Evolutionary conservation across 2,797 vertebrate species (phyloP).

Genomic region (Lepus townsendii): DNA sequence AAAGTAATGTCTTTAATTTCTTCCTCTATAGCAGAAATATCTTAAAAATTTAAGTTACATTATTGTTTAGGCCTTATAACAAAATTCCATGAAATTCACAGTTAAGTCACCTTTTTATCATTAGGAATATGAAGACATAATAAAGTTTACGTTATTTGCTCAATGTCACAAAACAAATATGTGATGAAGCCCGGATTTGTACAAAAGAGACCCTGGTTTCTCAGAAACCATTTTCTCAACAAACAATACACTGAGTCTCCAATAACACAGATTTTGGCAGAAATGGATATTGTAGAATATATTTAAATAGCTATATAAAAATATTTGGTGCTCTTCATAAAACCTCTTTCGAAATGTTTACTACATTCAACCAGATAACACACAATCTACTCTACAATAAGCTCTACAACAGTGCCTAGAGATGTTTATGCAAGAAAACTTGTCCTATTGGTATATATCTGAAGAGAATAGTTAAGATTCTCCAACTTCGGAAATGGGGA

Average conservation of each 20-base stretch:
- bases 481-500: not conserved
- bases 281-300: not conserved
- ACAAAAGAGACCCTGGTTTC: not conserved
- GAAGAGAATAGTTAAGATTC: not conserved
- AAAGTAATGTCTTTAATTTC: not conserved
- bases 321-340: not conserved
- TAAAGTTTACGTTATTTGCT: not conserved
- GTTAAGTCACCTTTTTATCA: not conserved
- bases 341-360: not conserved
- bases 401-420: not conserved
- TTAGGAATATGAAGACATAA: not conserved
- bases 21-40: not conserved
- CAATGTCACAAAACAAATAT: not conserved
- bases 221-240: not conserved
- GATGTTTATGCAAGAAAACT: not conserved
- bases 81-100: not conserved
- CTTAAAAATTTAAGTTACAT: not conserved
- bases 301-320: not conserved
- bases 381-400: not conserved
- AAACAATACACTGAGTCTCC: not conserved
- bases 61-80: not conserved
- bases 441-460: not conserved
- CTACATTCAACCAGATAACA: not conserved
- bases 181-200: not conserved
- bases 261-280: not conserved